These are phyloP conservation scores for Melanotaenia trifasciata DNA, from an alignment of 2,797 vertebrate species.

Conservation along the genomic window DNA sequence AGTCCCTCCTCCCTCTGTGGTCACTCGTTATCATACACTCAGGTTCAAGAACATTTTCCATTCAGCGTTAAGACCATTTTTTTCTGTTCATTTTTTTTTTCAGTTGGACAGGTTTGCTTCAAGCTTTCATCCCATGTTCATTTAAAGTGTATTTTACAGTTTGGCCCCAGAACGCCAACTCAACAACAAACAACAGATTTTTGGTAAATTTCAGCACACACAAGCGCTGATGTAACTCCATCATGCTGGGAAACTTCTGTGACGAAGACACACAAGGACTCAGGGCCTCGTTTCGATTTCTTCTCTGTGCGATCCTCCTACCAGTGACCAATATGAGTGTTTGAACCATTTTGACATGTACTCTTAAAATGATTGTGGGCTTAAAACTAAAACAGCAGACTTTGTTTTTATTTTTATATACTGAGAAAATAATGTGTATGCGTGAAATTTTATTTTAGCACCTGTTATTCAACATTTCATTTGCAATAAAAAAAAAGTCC, in stretches of 20 bases:
- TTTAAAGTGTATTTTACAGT: conserved; percentile 17
- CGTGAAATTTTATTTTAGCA: neutral
- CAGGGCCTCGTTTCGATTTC: conserved; percentile 63
- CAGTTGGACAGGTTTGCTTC: conserved; percentile 20
- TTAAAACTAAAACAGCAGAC: conserved; percentile 52
- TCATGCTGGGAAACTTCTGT: conserved; percentile 49
- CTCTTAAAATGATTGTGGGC: conserved; percentile 68
- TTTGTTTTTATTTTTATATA: neutral
- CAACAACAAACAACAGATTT: conserved; percentile 27
- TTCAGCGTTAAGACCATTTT: conserved; percentile 23
- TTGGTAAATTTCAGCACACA: conserved; percentile 46
- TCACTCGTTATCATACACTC: conserved; percentile 59
- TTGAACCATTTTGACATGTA: conserved; percentile 69
- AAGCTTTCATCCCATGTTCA: conserved; percentile 4
- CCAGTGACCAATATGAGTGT: conserved; percentile 58
- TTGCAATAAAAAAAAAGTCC: conserved; percentile 39
- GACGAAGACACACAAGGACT: conserved; percentile 64
- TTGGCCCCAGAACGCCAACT: conserved; percentile 16
- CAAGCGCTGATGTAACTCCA: conserved; percentile 50
- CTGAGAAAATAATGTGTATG: conserved; percentile 1
- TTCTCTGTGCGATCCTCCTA: conserved; percentile 63
- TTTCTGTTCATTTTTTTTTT: conserved; percentile 11
- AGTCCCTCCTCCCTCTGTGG: conserved; percentile 62
- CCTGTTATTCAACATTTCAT: conserved; percentile 3
- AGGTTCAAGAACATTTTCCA: conserved; percentile 75